Evolutionary conservation across 1,140 invertebrate genomes (phyloP).

Genomic region (Ladona fulva): DNA sequence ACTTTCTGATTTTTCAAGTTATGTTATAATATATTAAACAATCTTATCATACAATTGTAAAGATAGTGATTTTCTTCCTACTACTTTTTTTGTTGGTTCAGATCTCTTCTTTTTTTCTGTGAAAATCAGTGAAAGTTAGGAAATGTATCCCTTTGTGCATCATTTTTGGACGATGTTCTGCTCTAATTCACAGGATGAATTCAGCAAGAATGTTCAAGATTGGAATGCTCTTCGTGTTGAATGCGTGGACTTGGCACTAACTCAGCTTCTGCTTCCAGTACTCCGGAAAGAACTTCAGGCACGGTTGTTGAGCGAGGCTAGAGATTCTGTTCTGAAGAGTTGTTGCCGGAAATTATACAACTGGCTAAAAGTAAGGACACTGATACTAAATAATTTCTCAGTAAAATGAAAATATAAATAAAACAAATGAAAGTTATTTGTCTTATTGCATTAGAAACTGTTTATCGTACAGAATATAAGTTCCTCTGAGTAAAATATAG

Average conservation of each 20-base stretch:
- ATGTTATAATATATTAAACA: too few relatives aligned
- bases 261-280: constrained; percentile 80
- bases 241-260: constrained; percentile 80
- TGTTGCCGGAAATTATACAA: constrained; percentile 80
- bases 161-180: not conserved
- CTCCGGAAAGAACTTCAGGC: constrained; percentile 78
- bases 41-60: too few relatives aligned
- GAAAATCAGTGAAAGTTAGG: too few relatives aligned
- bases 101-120: too few relatives aligned
- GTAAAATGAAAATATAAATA: too few relatives aligned
- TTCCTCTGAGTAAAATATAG: too few relatives aligned
- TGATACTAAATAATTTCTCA: too few relatives aligned
- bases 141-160: too few relatives aligned
- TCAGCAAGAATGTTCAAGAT: constrained; percentile 88
- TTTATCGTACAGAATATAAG: not conserved
- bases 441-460: constrained; percentile 14
- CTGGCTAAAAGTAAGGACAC: constrained; percentile 64
- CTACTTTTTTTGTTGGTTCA: too few relatives aligned
- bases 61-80: too few relatives aligned
- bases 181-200: constrained; percentile 69
- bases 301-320: constrained; percentile 75
- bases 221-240: constrained; percentile 88
- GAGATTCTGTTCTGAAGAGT: constrained; percentile 77
- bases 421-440: too few relatives aligned
- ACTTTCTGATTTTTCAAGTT: too few relatives aligned